Percentiles rank a stretch among this genome's conserved stretches.
These are phyloP conservation scores for Gambusia holbrooki DNA, from an alignment of 2,113 vertebrate species.

Conservation along the genomic window DNA sequence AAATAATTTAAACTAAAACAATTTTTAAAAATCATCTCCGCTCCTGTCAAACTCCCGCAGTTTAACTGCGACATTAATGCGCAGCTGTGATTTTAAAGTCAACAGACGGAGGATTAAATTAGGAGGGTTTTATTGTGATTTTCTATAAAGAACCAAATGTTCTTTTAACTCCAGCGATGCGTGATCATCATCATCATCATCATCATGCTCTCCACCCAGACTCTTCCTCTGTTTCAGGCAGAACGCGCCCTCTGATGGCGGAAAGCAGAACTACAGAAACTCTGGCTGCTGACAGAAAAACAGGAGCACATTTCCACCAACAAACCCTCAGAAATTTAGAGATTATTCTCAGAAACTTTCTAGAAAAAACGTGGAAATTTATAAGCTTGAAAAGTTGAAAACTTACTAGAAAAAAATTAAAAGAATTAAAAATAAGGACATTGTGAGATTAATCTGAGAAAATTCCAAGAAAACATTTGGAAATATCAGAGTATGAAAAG, in stretches of 20 bases:
- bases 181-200: not conserved
- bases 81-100: not conserved
- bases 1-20: not conserved
- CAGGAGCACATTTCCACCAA: no score
- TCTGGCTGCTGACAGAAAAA: not conserved
- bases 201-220: not conserved
- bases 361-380: no score
- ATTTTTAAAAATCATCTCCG: no score
- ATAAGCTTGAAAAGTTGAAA: no score
- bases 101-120: not conserved
- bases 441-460: no score
- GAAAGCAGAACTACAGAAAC: conserved; percentile 2
- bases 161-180: not conserved
- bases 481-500: no score
- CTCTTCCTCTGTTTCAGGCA: conserved; percentile 1
- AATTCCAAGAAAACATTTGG: no score
- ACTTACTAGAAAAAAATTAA: no score
- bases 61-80: not conserved
- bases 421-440: no score
- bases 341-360: no score
- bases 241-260: conserved; percentile 39
- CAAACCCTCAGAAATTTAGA: no score
- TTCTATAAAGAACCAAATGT: not conserved
- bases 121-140: not conserved
- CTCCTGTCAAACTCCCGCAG: not conserved